phyloP scores from a whole-genome alignment of 2,797 vertebrate species.

The Helostoma temminkii region DNA sequence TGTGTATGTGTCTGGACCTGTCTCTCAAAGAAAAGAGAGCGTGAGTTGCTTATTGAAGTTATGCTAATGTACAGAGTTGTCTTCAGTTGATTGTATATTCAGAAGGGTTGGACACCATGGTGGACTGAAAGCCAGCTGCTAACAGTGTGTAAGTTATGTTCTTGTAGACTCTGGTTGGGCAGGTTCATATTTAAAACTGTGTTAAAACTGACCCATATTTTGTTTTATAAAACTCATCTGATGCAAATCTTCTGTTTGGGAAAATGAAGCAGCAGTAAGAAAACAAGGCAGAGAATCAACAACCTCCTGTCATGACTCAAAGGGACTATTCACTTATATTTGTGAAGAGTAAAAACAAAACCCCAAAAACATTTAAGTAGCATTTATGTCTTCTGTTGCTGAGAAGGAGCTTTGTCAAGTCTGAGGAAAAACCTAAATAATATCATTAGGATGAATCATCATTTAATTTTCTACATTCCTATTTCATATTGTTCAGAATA shows the following conservation, averaged over 20 bases:
- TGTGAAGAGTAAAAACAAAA: too few species aligned
- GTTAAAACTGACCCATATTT: slow-evolving; percentile 4
- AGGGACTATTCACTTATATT: too few species aligned
- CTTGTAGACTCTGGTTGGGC: not conserved
- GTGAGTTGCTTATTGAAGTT: slow-evolving; percentile 67
- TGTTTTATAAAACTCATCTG: not conserved
- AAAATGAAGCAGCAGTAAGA: slow-evolving; percentile 16
- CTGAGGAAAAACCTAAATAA: too few species aligned
- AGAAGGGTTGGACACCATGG: slow-evolving; percentile 1
- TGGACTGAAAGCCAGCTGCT: slow-evolving; percentile 8
- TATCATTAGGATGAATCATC: too few species aligned
- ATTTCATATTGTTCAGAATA: too few species aligned
- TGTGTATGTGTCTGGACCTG: slow-evolving; percentile 52
- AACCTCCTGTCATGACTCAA: too few species aligned
- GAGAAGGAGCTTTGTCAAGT: too few species aligned
- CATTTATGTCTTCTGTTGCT: too few species aligned
- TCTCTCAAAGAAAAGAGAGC: slow-evolving; percentile 68
- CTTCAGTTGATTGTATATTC: slow-evolving; percentile 40
- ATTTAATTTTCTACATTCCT: too few species aligned
- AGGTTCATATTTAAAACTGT: slow-evolving; percentile 1
- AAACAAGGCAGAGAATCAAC: too few species aligned
- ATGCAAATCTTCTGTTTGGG: not conserved
- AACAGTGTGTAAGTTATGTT: slow-evolving; percentile 6
- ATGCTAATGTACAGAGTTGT: slow-evolving; percentile 67
- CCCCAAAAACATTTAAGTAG: too few species aligned